phyloP scores from a whole-genome alignment of 2,113 vertebrate genomes.

The Pipra filicauda region DNA sequence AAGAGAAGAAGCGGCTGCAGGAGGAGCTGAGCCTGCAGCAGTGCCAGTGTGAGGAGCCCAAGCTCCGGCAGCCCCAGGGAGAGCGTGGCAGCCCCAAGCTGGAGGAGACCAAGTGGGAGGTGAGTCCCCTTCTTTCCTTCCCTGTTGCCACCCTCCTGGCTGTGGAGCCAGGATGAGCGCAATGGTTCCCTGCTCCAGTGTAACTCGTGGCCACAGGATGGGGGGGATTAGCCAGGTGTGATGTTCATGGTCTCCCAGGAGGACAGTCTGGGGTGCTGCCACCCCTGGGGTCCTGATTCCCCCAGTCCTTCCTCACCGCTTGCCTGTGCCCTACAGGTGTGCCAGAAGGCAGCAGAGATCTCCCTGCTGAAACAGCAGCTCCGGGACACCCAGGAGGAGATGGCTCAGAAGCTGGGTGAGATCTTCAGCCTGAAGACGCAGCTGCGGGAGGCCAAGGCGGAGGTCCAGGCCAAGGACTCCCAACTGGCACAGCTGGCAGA shows the following conservation, averaged over 20 bases:
- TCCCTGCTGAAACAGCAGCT: constrained; percentile 95
- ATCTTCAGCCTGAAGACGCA: constrained; percentile 93
- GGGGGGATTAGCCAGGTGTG: not conserved
- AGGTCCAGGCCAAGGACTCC: constrained; percentile 81
- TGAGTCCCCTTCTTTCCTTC: constrained; percentile 40
- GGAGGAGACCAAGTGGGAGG: constrained; percentile 96
- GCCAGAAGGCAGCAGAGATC: constrained; percentile 96
- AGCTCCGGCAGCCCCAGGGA: constrained; percentile 54
- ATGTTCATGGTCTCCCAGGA: not conserved
- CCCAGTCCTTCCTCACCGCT: not conserved
- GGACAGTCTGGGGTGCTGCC: not conserved
- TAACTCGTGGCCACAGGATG: fast-evolving
- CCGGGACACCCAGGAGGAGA: constrained; percentile 91
- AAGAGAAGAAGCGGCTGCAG: constrained; percentile 88
- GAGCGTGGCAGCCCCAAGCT: constrained; percentile 75
- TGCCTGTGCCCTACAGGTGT: constrained; percentile 60
- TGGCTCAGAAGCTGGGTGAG: constrained; percentile 92
- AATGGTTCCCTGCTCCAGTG: not conserved
- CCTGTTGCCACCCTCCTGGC: not conserved
- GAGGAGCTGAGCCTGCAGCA: constrained; percentile 84
- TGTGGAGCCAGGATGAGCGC: fast-evolving
- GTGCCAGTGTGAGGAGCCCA: constrained; percentile 69
- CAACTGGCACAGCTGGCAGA: constrained; percentile 84
- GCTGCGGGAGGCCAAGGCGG: constrained; percentile 83
- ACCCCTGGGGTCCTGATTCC: not conserved